Evolutionary conservation across 1,140 invertebrate genomes (phyloP).

Genomic region (Anthonomus grandis): DNA sequence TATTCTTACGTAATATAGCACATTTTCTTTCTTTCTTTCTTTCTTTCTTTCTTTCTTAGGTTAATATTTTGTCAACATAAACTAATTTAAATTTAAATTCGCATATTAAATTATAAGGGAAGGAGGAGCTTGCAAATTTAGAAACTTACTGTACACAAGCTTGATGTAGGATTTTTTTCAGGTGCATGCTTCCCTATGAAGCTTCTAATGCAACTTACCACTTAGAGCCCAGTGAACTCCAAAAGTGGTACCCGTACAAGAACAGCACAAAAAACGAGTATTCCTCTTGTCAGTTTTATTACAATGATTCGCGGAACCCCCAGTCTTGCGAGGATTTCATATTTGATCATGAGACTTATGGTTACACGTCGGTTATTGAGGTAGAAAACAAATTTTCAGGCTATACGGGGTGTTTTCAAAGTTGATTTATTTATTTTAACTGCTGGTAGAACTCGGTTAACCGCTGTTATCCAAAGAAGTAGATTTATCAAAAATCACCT

Average conservation of each 20-base stretch:
- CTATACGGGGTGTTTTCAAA: too few relatives aligned
- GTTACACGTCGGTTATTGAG: constrained; percentile 64
- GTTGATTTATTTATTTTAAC: too few relatives aligned
- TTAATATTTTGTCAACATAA: too few relatives aligned
- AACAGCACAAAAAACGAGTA: constrained; percentile 49
- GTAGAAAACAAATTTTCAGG: constrained; percentile 48
- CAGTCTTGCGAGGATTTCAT: constrained; percentile 56
- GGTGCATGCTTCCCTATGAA: constrained; percentile 62
- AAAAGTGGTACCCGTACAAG: constrained; percentile 57
- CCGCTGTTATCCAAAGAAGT: too few relatives aligned
- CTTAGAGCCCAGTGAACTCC: constrained; percentile 49
- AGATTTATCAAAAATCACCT: too few relatives aligned
- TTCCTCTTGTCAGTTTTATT: constrained; percentile 51
- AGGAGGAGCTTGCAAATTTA: not conserved
- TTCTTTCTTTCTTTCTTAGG: too few relatives aligned
- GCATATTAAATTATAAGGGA: not conserved
- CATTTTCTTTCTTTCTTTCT: too few relatives aligned
- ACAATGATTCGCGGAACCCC: constrained; percentile 13
- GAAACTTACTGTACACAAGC: not conserved
- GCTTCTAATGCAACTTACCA: constrained; percentile 52
- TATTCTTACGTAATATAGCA: too few relatives aligned
- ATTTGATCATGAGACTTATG: constrained; percentile 58
- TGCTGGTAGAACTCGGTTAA: too few relatives aligned
- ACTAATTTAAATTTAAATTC: not conserved
- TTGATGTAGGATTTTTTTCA: constrained; percentile 40